A percentile compares a stretch with the other conserved stretches of the same genome.
phyloP scores from a whole-genome alignment of 2,797 vertebrate genomes.

The Chaenodraco wilsoni region DNA sequence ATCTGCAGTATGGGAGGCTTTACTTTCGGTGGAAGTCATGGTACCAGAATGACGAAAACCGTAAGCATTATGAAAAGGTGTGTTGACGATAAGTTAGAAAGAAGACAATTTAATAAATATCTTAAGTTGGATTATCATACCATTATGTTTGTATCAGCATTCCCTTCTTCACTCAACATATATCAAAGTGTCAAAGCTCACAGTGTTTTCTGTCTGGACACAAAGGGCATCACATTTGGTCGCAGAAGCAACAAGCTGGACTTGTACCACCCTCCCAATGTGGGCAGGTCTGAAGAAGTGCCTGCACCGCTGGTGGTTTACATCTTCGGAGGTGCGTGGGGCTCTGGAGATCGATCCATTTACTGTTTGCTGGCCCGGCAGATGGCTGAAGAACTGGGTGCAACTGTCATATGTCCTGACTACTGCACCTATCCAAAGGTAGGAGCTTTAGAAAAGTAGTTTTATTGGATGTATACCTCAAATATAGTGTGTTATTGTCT shows the following conservation, averaged over 20 bases:
- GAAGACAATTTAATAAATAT: background rate
- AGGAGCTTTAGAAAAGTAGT: background rate
- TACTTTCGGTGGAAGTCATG: conserved; percentile 80
- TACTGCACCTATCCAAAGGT: conserved; percentile 85
- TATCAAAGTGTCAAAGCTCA: background rate
- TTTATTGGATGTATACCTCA: background rate
- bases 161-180: background rate
- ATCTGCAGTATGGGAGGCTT: conserved; percentile 81
- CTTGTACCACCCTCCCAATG: conserved; percentile 75
- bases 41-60: conserved; percentile 79
- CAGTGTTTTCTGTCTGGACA: conserved; percentile 11
- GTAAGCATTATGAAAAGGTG: conserved; percentile 80
- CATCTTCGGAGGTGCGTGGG: conserved; percentile 84
- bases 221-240: conserved; percentile 80
- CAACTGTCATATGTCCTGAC: conserved; percentile 82
- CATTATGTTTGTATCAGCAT: background rate
- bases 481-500: background rate
- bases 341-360: conserved; percentile 80
- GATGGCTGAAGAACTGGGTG: conserved; percentile 80
- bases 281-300: conserved; percentile 6
- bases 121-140: background rate
- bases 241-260: conserved; percentile 82
- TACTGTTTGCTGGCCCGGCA: conserved; percentile 83
- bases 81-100: background rate
- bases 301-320: conserved; percentile 77